Conservation (phyloP, 2,113 vertebrate species). For the Corydoras maculifer region DNA sequence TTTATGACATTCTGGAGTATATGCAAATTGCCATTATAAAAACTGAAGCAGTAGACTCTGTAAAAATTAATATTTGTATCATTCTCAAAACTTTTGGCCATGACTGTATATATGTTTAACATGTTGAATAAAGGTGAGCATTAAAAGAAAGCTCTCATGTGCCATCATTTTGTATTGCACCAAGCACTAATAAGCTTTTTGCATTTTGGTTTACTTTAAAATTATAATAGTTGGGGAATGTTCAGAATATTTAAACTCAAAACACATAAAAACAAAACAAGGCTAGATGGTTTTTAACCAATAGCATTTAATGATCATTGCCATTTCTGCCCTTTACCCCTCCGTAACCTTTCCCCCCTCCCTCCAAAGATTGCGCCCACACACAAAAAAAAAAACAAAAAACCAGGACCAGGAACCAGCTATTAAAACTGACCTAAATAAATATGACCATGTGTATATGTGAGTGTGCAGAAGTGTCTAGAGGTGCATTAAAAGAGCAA, state of each 20-base stretch:
- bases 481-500: not conserved
- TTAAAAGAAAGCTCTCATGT: no score
- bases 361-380: not conserved
- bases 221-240: no score
- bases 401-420: conserved; percentile 42
- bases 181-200: no score
- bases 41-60: no score
- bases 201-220: no score
- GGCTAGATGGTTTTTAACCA: conserved; percentile 50
- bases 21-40: no score
- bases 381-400: conserved; percentile 47
- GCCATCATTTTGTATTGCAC: no score
- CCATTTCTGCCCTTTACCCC: conserved; percentile 50
- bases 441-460: conserved; percentile 60
- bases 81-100: no score
- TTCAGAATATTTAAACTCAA: not conserved
- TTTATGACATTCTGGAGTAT: no score
- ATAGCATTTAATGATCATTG: conserved; percentile 76
- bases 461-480: not conserved
- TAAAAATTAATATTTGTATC: no score
- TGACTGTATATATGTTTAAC: no score
- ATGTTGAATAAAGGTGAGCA: no score
- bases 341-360: conserved; percentile 11
- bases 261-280: conserved; percentile 2
- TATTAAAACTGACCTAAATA: conserved; percentile 72